These are phyloP conservation scores for Lerema accius DNA, from an alignment of 1,140 invertebrate species.

Conservation along the genomic window DNA sequence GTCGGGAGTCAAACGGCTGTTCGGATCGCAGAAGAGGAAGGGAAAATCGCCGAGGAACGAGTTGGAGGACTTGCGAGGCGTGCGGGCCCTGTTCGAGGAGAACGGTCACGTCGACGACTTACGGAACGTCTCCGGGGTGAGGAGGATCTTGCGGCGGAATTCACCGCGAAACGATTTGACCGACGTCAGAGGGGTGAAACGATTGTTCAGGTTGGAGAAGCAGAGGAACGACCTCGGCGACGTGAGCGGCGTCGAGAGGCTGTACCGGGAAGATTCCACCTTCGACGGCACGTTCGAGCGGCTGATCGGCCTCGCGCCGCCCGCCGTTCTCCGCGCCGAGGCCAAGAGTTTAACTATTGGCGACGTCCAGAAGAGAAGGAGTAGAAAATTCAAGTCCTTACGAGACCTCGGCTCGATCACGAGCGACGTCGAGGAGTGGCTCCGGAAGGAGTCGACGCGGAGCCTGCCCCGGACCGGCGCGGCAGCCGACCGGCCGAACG, in stretches of 20 bases:
- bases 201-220: slow-evolving; percentile 50
- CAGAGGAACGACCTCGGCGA: slow-evolving; percentile 43
- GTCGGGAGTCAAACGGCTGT: slow-evolving; percentile 62
- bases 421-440: slow-evolving; percentile 60
- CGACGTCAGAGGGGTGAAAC: slow-evolving; percentile 66
- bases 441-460: slow-evolving; percentile 53
- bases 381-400: slow-evolving; percentile 46
- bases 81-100: slow-evolving; percentile 56
- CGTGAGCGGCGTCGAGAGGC: slow-evolving; percentile 61
- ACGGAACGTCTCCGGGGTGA: slow-evolving; percentile 66
- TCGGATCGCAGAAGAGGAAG: slow-evolving; percentile 45
- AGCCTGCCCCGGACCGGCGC: slow-evolving; percentile 32
- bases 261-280: no score
- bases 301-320: slow-evolving; percentile 54
- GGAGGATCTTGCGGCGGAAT: slow-evolving; percentile 45
- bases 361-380: slow-evolving; percentile 25
- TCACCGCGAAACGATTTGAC: slow-evolving; percentile 60
- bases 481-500: not conserved
- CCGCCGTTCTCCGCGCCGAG: slow-evolving; percentile 55
- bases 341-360: slow-evolving; percentile 47
- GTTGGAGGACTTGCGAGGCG: slow-evolving; percentile 65
- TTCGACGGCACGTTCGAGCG: slow-evolving; percentile 57
- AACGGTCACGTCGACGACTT: slow-evolving; percentile 59
- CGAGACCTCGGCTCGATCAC: slow-evolving; percentile 48
- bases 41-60: slow-evolving; percentile 57